Conservation (phyloP, 2,888 invertebrate species). For the Drosophila falleni region DNA sequence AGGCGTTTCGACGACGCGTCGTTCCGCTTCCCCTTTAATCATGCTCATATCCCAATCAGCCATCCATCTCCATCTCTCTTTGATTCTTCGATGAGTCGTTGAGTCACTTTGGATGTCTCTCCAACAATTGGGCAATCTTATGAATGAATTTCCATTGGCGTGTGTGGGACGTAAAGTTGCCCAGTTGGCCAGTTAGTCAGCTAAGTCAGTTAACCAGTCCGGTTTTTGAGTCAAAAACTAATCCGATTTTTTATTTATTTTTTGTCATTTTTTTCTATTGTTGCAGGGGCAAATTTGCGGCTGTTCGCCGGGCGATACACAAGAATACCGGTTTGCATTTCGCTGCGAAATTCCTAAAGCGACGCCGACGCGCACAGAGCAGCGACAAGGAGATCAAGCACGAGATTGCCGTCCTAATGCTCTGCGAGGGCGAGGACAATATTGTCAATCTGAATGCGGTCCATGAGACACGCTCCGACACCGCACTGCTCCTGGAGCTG, state of each 20-base stretch:
- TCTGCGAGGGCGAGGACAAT: constrained; percentile 92
- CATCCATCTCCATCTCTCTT: background rate
- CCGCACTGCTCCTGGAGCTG: constrained; percentile 96
- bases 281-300: constrained; percentile 98
- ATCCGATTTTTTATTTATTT: background rate
- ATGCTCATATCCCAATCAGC: background rate
- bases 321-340: constrained; percentile 94
- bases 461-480: constrained; percentile 90
- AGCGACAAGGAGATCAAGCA: constrained; percentile 95
- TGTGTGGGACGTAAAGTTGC: constrained; percentile 46
- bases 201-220: constrained; percentile 35
- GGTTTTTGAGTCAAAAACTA: constrained; percentile 19
- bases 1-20: constrained; percentile 68
- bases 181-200: constrained; percentile 17
- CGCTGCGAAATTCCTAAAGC: constrained; percentile 98
- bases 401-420: constrained; percentile 96
- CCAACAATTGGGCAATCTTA: constrained; percentile 63
- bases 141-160: constrained; percentile 49
- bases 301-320: constrained; percentile 96
- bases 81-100: constrained; percentile 46
- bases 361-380: constrained; percentile 94
- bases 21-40: constrained; percentile 1
- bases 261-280: constrained; percentile 9
- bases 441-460: constrained; percentile 97
- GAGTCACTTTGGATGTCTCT: constrained; percentile 44